Percentiles rank a stretch among this genome's conserved stretches.
These are phyloP conservation scores for Calephelis perditalis DNA, from an alignment of 2,888 invertebrate genomes.

Conservation along the genomic window DNA sequence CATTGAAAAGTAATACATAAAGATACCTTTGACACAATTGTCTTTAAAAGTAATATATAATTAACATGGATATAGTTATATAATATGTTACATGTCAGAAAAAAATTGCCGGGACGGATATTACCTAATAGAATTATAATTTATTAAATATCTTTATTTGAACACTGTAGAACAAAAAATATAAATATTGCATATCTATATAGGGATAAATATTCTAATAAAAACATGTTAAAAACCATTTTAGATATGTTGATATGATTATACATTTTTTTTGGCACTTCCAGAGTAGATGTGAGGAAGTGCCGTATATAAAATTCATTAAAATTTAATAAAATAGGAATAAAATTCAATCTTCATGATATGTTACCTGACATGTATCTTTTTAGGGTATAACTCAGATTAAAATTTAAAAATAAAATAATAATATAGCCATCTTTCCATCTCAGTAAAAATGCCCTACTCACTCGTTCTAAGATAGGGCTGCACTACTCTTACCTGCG, in stretches of 20 bases:
- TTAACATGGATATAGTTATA: neutral
- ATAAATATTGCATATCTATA: neutral
- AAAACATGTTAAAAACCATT: neutral
- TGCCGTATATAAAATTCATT: constrained; percentile 15
- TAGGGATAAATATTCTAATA: neutral
- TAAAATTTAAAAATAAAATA: neutral
- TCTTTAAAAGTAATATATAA: neutral
- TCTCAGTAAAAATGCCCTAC: no score
- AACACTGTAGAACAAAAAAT: neutral
- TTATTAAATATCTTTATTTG: neutral
- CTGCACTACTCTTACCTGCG: no score
- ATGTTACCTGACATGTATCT: constrained; percentile 19
- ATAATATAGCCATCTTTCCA: no score
- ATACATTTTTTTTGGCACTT: constrained; percentile 18
- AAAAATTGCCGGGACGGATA: constrained; percentile 16
- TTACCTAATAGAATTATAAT: neutral
- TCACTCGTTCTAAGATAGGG: no score
- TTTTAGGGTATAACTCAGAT: neutral
- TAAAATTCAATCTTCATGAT: constrained; percentile 11
- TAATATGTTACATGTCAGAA: constrained; percentile 10
- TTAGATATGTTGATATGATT: constrained; percentile 18
- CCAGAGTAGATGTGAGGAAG: constrained; percentile 11
- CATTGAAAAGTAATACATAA: neutral
- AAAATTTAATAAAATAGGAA: constrained; percentile 13
- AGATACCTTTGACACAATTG: neutral